A percentile compares a stretch with the other conserved stretches of the same genome.
phyloP scores from a whole-genome alignment of 1,140 invertebrate species.

The Megathymus violae region DNA sequence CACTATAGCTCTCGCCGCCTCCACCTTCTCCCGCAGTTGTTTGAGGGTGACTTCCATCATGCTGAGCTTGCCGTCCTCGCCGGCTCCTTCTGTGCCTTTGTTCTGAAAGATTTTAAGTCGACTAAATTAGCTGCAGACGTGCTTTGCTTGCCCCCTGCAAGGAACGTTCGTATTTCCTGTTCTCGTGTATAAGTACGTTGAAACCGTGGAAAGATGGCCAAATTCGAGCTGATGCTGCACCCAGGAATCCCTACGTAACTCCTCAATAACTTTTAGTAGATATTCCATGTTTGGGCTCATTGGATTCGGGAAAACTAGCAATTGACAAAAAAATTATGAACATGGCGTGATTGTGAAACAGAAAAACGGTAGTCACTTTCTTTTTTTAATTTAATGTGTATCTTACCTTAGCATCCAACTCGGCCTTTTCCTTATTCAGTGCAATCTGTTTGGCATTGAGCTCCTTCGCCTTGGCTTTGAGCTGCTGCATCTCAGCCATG shows the following conservation, averaged over 20 bases:
- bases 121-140: too few relatives aligned
- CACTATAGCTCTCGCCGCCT: slow-evolving; percentile 87
- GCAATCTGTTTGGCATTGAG: slow-evolving; percentile 91
- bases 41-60: slow-evolving; percentile 94
- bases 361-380: not conserved
- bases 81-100: slow-evolving; percentile 84
- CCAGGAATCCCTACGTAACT: not conserved
- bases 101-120: too few relatives aligned
- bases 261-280: not conserved
- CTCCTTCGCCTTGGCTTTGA: slow-evolving; percentile 94
- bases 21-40: slow-evolving; percentile 91
- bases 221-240: not conserved
- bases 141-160: too few relatives aligned
- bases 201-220: too few relatives aligned
- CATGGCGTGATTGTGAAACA: not conserved
- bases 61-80: slow-evolving; percentile 89
- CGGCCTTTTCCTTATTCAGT: slow-evolving; percentile 92
- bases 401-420: slow-evolving; percentile 89
- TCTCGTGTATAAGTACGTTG: too few relatives aligned
- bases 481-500: slow-evolving; percentile 93
- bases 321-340: not conserved
- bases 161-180: too few relatives aligned
- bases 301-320: not conserved
- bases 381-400: too few relatives aligned
- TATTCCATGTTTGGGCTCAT: not conserved